Evolutionary conservation across 1,140 invertebrate species (phyloP).

Genomic region (Drosophila rufa): DNA sequence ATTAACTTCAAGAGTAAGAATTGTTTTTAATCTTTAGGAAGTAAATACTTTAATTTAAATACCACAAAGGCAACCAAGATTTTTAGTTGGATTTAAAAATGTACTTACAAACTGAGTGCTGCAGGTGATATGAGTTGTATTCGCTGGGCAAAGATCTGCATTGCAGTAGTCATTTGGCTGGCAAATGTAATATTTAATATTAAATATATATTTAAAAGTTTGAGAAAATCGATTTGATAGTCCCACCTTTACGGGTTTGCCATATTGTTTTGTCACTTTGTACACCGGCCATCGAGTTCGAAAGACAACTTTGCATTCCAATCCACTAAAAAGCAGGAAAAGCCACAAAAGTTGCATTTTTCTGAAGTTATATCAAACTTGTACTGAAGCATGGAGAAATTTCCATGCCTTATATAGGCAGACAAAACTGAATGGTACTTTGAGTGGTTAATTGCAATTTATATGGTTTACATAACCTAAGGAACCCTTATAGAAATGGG

Average conservation of each 20-base stretch:
- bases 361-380: not conserved
- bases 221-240: not conserved
- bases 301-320: not conserved
- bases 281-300: constrained; percentile 11
- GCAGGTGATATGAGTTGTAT: not conserved
- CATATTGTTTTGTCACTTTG: not conserved
- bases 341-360: not conserved
- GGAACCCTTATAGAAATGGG: not conserved
- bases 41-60: too few relatives aligned
- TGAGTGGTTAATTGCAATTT: not conserved
- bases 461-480: not conserved
- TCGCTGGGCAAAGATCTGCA: not conserved
- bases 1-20: not conserved
- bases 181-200: not conserved
- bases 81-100: not conserved
- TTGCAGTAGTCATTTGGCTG: not conserved
- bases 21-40: not conserved
- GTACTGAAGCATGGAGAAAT: not conserved
- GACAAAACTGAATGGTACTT: too few relatives aligned
- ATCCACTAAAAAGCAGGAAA: not conserved
- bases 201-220: not conserved
- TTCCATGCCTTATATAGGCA: not conserved
- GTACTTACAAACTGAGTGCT: not conserved
- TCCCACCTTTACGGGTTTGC: not conserved
- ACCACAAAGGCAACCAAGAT: too few relatives aligned